Evolutionary conservation across 2,113 vertebrate genomes (phyloP).

Genomic region (Tragelaphus imberbis): DNA sequence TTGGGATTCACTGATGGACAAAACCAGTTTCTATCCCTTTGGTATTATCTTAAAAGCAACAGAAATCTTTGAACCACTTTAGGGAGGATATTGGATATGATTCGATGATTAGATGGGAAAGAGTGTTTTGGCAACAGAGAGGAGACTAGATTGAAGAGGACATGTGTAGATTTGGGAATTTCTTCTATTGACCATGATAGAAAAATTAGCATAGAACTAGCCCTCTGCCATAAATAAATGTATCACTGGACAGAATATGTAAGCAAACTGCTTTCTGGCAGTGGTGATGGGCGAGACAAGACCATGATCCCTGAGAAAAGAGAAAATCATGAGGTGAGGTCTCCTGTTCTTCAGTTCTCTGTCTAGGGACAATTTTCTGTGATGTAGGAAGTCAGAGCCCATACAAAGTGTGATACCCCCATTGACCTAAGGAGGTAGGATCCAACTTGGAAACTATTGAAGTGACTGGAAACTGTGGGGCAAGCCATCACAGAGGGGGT

Average conservation of each 20-base stretch:
- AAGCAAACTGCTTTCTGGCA: not conserved
- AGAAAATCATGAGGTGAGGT: not conserved
- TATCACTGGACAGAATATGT: not conserved
- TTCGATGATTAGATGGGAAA: not conserved
- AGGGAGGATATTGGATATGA: not conserved
- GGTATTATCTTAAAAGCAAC: not conserved
- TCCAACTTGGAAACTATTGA: not conserved
- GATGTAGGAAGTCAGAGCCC: not conserved
- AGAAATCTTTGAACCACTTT: not conserved
- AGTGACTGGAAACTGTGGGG: not conserved
- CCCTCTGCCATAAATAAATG: not conserved
- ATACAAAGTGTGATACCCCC: not conserved
- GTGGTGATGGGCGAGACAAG: not conserved
- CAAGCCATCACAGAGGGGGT: not conserved
- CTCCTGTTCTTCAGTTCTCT: not conserved
- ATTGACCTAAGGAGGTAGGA: not conserved
- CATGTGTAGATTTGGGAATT: not conserved
- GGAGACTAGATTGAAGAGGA: not conserved
- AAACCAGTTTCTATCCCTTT: not conserved
- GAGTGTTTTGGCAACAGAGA: not conserved
- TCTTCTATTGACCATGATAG: not conserved
- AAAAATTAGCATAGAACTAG: not conserved
- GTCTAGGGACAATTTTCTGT: not conserved
- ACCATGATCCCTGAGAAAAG: not conserved
- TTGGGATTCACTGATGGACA: not conserved